Percentiles rank a stretch among this genome's conserved stretches.
Conservation (phyloP, 2,888 invertebrate genomes). For the Alsophila aescularia region DNA sequence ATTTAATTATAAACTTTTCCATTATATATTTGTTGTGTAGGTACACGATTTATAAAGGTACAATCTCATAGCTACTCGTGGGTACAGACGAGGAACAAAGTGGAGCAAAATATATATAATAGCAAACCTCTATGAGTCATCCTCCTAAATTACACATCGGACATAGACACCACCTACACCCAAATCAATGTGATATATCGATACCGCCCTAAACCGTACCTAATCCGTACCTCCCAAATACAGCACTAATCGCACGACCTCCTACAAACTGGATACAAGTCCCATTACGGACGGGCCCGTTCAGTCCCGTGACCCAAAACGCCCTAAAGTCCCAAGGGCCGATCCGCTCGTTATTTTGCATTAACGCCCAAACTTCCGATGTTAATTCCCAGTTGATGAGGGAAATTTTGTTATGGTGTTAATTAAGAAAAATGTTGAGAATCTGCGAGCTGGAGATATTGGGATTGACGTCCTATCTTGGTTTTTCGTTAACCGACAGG, state of each 20-base stretch:
- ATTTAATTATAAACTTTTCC: too few species aligned
- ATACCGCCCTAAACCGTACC: constrained; percentile 13
- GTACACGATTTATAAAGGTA: too few species aligned
- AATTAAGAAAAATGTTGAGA: constrained; percentile 58
- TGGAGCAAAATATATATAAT: not conserved
- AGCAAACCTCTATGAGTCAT: constrained; percentile 4
- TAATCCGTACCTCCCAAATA: constrained; percentile 29
- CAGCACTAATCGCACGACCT: constrained; percentile 59
- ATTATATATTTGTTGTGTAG: too few species aligned
- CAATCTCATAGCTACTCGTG: too few species aligned
- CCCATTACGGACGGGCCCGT: constrained; percentile 63
- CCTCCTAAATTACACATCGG: not conserved
- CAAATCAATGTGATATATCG: constrained; percentile 24
- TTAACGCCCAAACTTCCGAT: constrained; percentile 74
- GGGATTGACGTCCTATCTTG: not conserved
- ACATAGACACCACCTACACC: constrained; percentile 13
- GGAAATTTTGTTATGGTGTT: constrained; percentile 61
- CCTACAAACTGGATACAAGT: constrained; percentile 63
- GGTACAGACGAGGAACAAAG: too few species aligned
- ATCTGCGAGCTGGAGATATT: constrained; percentile 32
- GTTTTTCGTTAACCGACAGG: constrained; percentile 1
- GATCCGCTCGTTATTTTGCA: constrained; percentile 75
- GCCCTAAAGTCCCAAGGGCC: constrained; percentile 56
- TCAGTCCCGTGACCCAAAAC: constrained; percentile 55
- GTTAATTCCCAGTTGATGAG: constrained; percentile 68